Evolutionary conservation across 2,113 vertebrate species (phyloP).

Genomic region (Epinephelus fuscoguttatus): DNA sequence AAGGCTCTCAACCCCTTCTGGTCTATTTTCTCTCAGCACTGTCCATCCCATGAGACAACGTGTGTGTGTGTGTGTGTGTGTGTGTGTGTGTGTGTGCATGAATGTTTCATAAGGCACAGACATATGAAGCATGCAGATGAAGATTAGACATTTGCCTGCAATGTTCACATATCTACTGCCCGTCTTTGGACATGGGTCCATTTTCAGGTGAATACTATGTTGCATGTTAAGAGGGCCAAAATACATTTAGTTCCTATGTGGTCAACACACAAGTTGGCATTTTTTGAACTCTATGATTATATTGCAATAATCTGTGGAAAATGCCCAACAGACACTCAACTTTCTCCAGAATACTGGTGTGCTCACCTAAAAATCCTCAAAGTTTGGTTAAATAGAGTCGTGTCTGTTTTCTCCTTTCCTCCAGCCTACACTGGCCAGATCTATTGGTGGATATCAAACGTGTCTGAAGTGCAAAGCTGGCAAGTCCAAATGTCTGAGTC

Average conservation of each 20-base stretch:
- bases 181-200: neutral
- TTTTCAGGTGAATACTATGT: neutral
- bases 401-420: neutral
- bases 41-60: conserved; percentile 14
- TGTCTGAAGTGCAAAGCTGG: conserved; percentile 24
- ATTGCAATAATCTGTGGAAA: neutral
- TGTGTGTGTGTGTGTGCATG: conserved; percentile 19
- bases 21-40: conserved; percentile 36
- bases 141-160: conserved; percentile 16
- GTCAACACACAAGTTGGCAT: neutral
- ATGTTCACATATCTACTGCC: conserved; percentile 5
- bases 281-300: neutral
- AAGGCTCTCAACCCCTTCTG: conserved; percentile 31
- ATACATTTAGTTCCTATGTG: neutral
- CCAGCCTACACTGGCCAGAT: neutral
- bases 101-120: conserved; percentile 52
- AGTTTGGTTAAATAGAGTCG: neutral
- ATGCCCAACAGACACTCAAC: neutral
- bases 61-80: conserved; percentile 2
- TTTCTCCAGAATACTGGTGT: conserved; percentile 1
- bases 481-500: conserved; percentile 15
- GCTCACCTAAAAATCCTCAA: neutral
- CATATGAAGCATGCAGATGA: conserved; percentile 34
- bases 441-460: neutral
- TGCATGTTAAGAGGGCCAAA: neutral